These are phyloP conservation scores for Oenanthe oenanthe DNA, from an alignment of 2,113 vertebrate species.

Conservation along the genomic window DNA sequence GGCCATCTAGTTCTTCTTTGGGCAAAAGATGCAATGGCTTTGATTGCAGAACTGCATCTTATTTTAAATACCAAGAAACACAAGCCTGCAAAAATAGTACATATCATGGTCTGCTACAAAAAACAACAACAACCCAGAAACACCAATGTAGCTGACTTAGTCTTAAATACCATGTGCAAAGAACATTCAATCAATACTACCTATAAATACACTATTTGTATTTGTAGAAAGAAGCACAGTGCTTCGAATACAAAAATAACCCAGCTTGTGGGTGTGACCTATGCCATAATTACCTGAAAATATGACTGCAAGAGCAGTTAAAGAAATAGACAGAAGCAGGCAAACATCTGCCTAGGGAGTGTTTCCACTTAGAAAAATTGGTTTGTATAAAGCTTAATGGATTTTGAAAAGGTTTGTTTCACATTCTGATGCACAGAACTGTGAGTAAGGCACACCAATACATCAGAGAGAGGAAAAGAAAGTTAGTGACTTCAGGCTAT, in stretches of 20 bases:
- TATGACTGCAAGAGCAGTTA: slow-evolving; percentile 54
- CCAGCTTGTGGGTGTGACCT: slow-evolving; percentile 64
- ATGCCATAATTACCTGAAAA: slow-evolving; percentile 67
- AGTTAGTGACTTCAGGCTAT: neutral
- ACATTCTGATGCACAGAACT: neutral
- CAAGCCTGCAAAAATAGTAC: slow-evolving; percentile 51
- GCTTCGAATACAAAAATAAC: slow-evolving; percentile 64
- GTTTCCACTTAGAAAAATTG: slow-evolving; percentile 61
- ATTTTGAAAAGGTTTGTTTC: neutral
- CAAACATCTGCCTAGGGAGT: slow-evolving; percentile 51
- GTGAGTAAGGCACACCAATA: neutral
- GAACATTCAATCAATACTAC: slow-evolving; percentile 62
- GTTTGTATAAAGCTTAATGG: slow-evolving; percentile 47
- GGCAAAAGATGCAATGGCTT: neutral
- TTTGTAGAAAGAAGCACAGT: slow-evolving; percentile 67
- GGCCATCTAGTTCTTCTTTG: neutral
- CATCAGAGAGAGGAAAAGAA: neutral
- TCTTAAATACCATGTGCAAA: slow-evolving; percentile 72
- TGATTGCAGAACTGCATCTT: neutral
- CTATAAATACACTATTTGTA: slow-evolving; percentile 70
- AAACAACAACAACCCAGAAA: neutral
- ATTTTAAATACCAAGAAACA: slow-evolving; percentile 6
- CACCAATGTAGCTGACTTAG: slow-evolving; percentile 64
- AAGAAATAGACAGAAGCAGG: slow-evolving; percentile 28
- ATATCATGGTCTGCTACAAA: slow-evolving; percentile 14